Conservation (phyloP, 2,113 vertebrate genomes). For the Penelope pileata region DNA sequence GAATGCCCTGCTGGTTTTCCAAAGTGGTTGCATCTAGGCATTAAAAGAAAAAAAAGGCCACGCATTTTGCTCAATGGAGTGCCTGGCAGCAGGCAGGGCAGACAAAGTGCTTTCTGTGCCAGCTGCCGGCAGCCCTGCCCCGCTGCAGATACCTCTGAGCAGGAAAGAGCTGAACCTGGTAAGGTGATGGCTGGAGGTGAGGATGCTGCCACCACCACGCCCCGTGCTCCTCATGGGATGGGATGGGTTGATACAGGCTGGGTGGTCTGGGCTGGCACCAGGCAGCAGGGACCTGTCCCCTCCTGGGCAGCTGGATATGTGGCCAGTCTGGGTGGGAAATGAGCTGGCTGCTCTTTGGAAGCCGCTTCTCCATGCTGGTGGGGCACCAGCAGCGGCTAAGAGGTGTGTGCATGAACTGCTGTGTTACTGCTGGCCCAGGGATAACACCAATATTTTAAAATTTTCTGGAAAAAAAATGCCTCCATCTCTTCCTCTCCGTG, state of each 20-base stretch:
- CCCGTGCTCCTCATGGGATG: background rate
- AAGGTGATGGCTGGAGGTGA: background rate
- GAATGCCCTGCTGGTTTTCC: background rate
- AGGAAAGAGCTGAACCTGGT: background rate
- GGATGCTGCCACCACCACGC: background rate
- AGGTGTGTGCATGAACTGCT: no score
- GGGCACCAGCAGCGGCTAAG: no score
- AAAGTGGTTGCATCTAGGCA: background rate
- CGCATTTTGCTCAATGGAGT: background rate
- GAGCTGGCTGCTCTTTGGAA: no score
- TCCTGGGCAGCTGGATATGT: background rate
- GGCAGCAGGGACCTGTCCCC: background rate
- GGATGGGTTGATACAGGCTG: no score
- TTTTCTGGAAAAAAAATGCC: background rate
- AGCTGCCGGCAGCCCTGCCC: background rate
- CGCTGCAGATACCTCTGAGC: background rate
- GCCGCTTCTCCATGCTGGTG: no score
- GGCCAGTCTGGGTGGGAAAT: no score
- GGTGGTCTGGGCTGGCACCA: background rate
- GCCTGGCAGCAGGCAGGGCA: background rate
- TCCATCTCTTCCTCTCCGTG: background rate
- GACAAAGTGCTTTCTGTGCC: background rate
- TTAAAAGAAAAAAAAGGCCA: background rate
- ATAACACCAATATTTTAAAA: rapidly evolving
- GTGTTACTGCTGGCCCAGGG: background rate